Conservation (phyloP, 1,140 invertebrate species). For the Leptinotarsa undecemlineata region DNA sequence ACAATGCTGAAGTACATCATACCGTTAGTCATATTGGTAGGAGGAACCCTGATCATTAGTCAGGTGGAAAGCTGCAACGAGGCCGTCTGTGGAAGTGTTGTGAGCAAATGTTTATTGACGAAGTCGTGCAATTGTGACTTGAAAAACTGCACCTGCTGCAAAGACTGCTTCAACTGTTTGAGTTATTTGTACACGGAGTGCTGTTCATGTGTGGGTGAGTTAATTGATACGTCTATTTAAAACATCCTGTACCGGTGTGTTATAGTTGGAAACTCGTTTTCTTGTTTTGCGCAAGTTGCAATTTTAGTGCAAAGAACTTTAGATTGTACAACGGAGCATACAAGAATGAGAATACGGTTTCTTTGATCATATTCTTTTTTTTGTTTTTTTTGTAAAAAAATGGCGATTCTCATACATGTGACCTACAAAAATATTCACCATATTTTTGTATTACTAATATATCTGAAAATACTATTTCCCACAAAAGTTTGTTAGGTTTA, state of each 20-base stretch:
- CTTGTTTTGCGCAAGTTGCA: too few species aligned
- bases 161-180: conserved; percentile 88
- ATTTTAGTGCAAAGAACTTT: too few species aligned
- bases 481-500: too few species aligned
- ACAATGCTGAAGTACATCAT: conserved; percentile 35
- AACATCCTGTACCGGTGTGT: background rate
- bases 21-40: conserved; percentile 13
- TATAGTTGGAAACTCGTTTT: too few species aligned
- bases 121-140: conserved; percentile 86
- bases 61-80: conserved; percentile 64
- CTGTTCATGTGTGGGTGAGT: conserved; percentile 83
- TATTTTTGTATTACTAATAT: too few species aligned
- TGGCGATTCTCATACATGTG: too few species aligned
- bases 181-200: conserved; percentile 89
- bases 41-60: conserved; percentile 27
- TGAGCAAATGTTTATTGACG: conserved; percentile 94
- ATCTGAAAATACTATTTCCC: too few species aligned
- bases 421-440: too few species aligned
- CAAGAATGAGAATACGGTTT: too few species aligned
- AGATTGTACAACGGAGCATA: too few species aligned
- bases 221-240: conserved; percentile 13
- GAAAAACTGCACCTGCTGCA: conserved; percentile 87
- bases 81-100: conserved; percentile 88
- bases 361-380: too few species aligned
- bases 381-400: too few species aligned